These are phyloP conservation scores for Indicator maculatus DNA, from an alignment of 2,113 vertebrate species.

Conservation along the genomic window DNA sequence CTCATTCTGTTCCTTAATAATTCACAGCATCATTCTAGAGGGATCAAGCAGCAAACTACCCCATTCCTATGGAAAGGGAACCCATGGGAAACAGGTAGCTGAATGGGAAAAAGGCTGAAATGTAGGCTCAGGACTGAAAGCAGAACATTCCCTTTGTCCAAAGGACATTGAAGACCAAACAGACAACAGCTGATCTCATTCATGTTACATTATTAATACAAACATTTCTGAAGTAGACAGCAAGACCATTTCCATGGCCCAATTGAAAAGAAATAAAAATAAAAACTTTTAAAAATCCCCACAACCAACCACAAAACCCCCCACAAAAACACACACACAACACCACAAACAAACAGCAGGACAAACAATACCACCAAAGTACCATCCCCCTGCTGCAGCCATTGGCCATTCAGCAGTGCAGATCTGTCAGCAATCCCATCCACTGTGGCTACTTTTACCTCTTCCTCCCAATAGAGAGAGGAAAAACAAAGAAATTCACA, in stretches of 20 bases:
- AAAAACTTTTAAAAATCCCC: too few relatives aligned
- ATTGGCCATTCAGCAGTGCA: rapidly evolving
- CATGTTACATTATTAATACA: rapidly evolving
- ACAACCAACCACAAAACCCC: too few relatives aligned
- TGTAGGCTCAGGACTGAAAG: background rate
- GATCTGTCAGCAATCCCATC: background rate
- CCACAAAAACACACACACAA: too few relatives aligned
- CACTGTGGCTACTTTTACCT: background rate
- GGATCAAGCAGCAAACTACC: background rate
- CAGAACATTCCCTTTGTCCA: background rate
- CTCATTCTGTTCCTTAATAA: background rate
- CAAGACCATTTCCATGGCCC: background rate
- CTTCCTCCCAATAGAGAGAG: background rate
- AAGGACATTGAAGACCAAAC: background rate
- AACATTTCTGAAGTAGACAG: background rate
- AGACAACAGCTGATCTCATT: background rate
- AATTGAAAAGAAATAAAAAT: rapidly evolving
- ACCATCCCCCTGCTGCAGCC: background rate
- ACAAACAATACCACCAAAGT: too few relatives aligned
- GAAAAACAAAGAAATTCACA: background rate
- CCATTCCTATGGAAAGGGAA: rapidly evolving
- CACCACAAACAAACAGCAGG: too few relatives aligned
- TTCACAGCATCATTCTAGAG: background rate
- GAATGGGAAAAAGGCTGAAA: background rate
- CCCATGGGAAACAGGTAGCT: background rate